phyloP scores from a whole-genome alignment of 2,888 invertebrate genomes.

The Rotaria magnacalcarata region DNA sequence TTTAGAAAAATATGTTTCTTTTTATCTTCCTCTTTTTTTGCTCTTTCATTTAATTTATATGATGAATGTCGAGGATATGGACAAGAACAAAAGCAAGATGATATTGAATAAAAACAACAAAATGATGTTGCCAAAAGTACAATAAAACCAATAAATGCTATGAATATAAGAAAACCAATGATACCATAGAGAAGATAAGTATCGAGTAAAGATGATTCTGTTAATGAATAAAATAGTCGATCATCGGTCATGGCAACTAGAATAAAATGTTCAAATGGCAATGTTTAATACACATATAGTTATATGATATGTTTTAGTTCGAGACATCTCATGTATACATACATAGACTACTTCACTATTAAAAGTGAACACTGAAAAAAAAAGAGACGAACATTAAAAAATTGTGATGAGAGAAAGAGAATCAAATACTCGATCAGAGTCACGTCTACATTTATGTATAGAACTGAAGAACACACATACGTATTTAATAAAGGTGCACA shows the following conservation, averaged over 20 bases:
- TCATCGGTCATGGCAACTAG: conserved; percentile 1
- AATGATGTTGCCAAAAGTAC: not conserved
- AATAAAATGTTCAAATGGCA: not conserved
- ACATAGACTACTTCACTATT: not conserved
- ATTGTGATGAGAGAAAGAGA: conserved; percentile 1
- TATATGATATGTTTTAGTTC: not conserved
- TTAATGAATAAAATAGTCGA: not conserved
- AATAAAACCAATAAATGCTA: not conserved
- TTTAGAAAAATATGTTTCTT: not conserved
- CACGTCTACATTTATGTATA: not conserved
- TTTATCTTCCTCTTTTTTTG: not conserved
- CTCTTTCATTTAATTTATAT: not conserved
- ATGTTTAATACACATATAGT: not conserved
- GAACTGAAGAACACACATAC: not conserved
- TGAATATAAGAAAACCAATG: not conserved
- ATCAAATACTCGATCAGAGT: not conserved
- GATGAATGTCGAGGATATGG: not conserved
- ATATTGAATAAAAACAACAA: not conserved
- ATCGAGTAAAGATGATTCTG: not conserved
- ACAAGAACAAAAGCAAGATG: not conserved
- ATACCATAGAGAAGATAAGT: not conserved
- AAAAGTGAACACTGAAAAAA: not conserved
- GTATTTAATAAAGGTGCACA: not conserved
- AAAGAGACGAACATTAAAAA: not conserved
- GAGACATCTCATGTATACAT: no score